A percentile compares a stretch with the other conserved stretches of the same genome.
Evolutionary conservation across 2,888 invertebrate species (phyloP).

Genomic region (Parapristionchus giblindavisi): DNA sequence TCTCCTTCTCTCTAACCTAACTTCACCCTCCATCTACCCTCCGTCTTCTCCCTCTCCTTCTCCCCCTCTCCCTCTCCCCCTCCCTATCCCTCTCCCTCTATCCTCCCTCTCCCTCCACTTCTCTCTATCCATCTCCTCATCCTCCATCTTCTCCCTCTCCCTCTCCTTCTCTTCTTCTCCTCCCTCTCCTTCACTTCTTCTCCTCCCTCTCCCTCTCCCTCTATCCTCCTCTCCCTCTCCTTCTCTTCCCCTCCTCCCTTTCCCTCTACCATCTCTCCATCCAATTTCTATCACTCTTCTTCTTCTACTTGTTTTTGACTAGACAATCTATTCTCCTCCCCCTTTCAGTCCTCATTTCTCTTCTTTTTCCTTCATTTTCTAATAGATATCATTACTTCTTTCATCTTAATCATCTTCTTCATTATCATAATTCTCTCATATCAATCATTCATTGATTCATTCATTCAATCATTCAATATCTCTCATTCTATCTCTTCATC

Average conservation of each 20-base stretch:
- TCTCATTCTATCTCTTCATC: no score
- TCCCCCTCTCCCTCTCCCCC: slow-evolving; percentile 8
- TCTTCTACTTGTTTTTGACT: slow-evolving; percentile 6
- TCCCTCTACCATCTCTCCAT: slow-evolving; percentile 1
- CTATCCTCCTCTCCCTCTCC: slow-evolving; percentile 6
- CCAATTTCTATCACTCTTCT: slow-evolving; percentile 3
- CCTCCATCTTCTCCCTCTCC: neutral
- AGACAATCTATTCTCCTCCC: neutral
- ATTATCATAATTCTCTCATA: no score
- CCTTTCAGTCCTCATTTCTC: neutral
- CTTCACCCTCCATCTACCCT: slow-evolving; percentile 1
- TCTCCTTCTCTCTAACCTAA: no score
- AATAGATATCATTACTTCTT: neutral
- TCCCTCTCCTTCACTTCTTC: slow-evolving; percentile 29
- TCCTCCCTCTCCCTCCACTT: neutral
- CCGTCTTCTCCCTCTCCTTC: slow-evolving; percentile 21
- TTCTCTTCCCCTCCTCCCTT: neutral
- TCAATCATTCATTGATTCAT: no score
- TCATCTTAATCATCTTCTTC: neutral
- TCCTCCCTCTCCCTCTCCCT: neutral
- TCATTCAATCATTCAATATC: no score
- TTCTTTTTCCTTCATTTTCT: neutral
- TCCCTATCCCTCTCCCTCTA: neutral
- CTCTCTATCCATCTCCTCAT: slow-evolving; percentile 6
- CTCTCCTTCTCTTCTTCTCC: slow-evolving; percentile 22